Evolutionary conservation across 2,888 invertebrate species (phyloP).

Genomic region (Noctua pronuba): DNA sequence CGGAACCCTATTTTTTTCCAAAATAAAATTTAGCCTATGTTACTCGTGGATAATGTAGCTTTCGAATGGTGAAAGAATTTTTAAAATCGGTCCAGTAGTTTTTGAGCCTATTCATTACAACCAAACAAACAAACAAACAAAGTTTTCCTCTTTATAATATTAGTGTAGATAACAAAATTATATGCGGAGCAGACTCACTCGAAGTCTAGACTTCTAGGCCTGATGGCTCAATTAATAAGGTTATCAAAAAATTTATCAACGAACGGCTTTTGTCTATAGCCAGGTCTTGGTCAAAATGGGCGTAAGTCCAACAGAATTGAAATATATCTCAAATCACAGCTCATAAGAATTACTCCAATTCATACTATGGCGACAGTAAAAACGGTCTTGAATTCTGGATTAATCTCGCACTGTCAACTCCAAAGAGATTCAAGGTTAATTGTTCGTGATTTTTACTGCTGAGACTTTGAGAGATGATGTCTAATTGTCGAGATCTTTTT

Average conservation of each 20-base stretch:
- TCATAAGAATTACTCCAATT: not conserved
- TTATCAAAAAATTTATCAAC: not conserved
- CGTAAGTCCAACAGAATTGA: not conserved
- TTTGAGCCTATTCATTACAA: no score
- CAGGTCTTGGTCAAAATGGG: not conserved
- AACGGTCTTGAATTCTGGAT: not conserved
- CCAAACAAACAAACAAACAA: no score
- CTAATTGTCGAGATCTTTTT: conserved; percentile 16
- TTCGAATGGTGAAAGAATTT: no score
- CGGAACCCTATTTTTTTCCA: no score
- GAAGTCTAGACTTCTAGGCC: not conserved
- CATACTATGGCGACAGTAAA: not conserved
- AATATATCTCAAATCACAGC: no score
- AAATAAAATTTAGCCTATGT: no score
- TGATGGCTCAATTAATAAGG: not conserved
- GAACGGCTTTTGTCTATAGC: not conserved
- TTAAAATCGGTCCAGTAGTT: no score
- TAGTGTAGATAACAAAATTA: not conserved
- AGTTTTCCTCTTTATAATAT: no score
- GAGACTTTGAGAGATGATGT: conserved; percentile 10
- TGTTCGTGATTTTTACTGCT: conserved; percentile 27
- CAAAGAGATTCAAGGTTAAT: conserved; percentile 39
- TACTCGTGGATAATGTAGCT: no score
- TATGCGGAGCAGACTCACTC: not conserved
- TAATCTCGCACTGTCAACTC: conserved; percentile 12